Evolutionary conservation across 2,797 vertebrate genomes (phyloP).

Genomic region (Arvicola amphibius): DNA sequence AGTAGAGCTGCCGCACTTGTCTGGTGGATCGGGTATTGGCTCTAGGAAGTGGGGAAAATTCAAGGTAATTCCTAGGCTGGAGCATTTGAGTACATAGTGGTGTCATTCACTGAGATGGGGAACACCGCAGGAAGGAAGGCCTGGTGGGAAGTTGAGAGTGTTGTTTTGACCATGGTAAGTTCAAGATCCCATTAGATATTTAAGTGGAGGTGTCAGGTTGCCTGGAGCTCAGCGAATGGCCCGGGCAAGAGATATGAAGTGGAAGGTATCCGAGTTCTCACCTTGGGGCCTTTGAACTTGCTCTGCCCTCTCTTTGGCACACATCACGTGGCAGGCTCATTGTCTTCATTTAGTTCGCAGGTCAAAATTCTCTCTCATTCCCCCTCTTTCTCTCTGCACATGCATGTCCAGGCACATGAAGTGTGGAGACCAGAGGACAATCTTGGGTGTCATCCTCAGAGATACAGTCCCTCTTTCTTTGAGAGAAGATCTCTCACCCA

Average conservation of each 20-base stretch:
- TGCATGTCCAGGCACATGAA: neutral
- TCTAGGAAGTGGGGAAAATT: neutral
- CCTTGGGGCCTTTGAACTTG: slow-evolving; percentile 32
- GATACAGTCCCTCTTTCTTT: neutral
- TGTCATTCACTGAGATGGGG: neutral
- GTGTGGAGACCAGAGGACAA: neutral
- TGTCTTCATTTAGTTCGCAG: neutral
- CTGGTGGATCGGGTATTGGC: neutral
- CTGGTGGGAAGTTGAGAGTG: neutral
- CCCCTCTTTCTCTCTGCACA: neutral
- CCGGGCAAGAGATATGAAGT: neutral
- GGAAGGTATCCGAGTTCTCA: neutral
- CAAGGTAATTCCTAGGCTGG: neutral
- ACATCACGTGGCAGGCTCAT: neutral
- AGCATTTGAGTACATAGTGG: neutral
- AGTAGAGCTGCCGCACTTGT: neutral
- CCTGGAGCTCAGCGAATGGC: neutral
- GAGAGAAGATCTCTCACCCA: neutral
- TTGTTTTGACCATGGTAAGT: neutral
- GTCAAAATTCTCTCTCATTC: neutral
- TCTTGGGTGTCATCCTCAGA: neutral
- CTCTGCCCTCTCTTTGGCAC: neutral
- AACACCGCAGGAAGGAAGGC: neutral
- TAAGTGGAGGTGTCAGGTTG: neutral
- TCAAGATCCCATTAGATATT: slow-evolving; percentile 16